Evolutionary conservation across 2,113 vertebrate species (phyloP), one percentile per base, ranked within the genome.

Genomic region (Centropristis striata): DNA sequence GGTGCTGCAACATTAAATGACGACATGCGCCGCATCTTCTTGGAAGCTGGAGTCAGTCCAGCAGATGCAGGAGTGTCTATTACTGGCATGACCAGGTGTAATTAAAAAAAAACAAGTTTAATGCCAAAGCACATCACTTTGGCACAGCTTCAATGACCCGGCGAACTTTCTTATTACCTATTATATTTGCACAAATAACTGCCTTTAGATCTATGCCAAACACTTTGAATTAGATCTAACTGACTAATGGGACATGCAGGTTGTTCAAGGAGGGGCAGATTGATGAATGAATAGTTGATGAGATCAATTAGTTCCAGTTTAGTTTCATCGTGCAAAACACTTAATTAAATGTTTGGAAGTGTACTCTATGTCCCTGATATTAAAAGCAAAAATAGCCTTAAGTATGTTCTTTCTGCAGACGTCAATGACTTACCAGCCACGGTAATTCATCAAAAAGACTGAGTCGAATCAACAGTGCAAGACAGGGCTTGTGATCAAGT

Each of bases 61-160:
- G n/a, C 66, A 57, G 41, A 80, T 63, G 55, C 59, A 57, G 7
- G 25, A 27, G 69, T 23, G 75, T 66, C 47, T 83, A 16, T 73
- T 41, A 63, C 46, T 25, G 16, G 42, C 63, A 68, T 57, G 12
- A 60, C 42, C 55, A 7, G 25, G 61, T 70, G 78, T 63, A 67
- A 77, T 63, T 55, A 64, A 67, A 65, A 57, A 58, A 50, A 57
- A 28, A 53, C 44, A 27, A 63, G 13, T 42, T 27, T 27, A 58
- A 32, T 6, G 32, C 32, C 32, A 32, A 32, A 32, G 58, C 59
- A 79, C 54, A 81, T 64, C 46, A 15, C 23, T 53, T 25, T 64
- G 67, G 57, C 66, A 46, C 41, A 5, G 18, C 37, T 2, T 53
- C 4, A 44, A 50, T 37, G 25, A 42, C 41, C 28, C 20, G 4